phyloP scores from a whole-genome alignment of 2,888 invertebrate genomes.

The Heliconius cydno region DNA sequence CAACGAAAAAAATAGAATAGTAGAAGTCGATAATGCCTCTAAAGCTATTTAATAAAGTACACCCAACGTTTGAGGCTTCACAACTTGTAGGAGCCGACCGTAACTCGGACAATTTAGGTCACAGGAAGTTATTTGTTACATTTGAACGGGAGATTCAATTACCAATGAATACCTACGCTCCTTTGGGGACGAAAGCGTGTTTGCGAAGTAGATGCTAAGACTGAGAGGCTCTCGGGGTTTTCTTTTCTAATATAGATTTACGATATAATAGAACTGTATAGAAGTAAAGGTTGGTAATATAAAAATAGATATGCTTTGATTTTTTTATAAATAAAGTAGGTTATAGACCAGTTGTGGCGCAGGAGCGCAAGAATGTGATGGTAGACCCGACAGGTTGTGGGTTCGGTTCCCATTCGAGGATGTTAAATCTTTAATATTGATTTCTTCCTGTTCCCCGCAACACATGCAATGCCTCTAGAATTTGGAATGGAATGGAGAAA shows the following conservation, averaged over 20 bases:
- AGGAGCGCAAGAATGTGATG: no score
- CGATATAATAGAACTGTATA: background rate
- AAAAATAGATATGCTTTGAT: background rate
- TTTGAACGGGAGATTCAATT: slow-evolving; percentile 46
- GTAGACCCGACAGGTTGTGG: no score
- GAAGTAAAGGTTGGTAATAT: background rate
- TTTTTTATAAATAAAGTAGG: background rate
- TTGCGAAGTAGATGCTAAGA: slow-evolving; percentile 9
- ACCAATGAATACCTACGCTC: slow-evolving; percentile 29
- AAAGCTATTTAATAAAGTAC: background rate
- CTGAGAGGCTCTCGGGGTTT: slow-evolving; percentile 1
- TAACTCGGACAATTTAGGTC: slow-evolving; percentile 33
- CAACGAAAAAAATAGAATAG: background rate
- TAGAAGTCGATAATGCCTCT: background rate
- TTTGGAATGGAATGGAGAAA: no score
- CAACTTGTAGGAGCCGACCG: slow-evolving; percentile 20
- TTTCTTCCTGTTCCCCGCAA: no score
- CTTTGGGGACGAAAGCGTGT: slow-evolving; percentile 34
- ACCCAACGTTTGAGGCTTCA: slow-evolving; percentile 25
- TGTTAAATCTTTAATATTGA: no score
- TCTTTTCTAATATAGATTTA: background rate
- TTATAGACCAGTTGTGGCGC: background rate
- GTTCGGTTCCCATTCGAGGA: no score
- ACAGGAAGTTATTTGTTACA: slow-evolving; percentile 46
- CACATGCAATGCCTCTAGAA: no score